Evolutionary conservation across 2,113 vertebrate genomes (phyloP).

Genomic region (Sinocyclocheilus grahami): DNA sequence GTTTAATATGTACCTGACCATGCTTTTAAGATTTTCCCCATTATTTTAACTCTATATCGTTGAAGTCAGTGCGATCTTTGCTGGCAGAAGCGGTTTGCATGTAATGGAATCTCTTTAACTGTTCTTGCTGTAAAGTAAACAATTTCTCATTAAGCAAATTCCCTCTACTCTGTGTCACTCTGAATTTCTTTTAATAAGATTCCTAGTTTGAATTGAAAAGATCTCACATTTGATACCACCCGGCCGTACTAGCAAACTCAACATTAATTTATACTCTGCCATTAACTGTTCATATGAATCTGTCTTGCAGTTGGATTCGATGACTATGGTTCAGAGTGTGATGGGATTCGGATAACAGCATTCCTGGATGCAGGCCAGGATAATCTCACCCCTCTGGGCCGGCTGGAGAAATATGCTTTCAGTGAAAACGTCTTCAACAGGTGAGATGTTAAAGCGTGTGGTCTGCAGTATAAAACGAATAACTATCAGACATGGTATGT

Average conservation of each 20-base stretch:
- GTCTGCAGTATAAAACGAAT: background rate
- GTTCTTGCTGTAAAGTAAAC: background rate
- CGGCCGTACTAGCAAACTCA: background rate
- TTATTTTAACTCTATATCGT: no score
- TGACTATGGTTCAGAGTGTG: slow-evolving; percentile 87
- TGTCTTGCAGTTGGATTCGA: slow-evolving; percentile 83
- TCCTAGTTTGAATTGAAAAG: background rate
- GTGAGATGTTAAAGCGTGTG: slow-evolving; percentile 67
- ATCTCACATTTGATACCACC: background rate
- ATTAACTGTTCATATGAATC: background rate
- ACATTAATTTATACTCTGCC: background rate
- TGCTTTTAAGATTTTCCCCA: no score
- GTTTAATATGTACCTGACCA: no score
- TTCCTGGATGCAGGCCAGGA: slow-evolving; percentile 89
- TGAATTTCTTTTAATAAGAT: background rate
- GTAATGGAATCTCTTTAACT: background rate
- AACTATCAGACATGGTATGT: background rate
- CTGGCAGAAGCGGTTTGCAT: background rate
- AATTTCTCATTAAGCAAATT: background rate
- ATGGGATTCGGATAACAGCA: slow-evolving; percentile 84
- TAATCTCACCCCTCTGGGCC: slow-evolving; percentile 81
- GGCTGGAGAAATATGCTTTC: slow-evolving; percentile 88
- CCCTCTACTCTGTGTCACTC: background rate
- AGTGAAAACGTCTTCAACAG: slow-evolving; percentile 89
- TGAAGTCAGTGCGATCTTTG: background rate